Percentiles rank a stretch among this genome's conserved stretches.
phyloP scores from a whole-genome alignment of 2,797 vertebrate species.

The Hozukius guyotensis region DNA sequence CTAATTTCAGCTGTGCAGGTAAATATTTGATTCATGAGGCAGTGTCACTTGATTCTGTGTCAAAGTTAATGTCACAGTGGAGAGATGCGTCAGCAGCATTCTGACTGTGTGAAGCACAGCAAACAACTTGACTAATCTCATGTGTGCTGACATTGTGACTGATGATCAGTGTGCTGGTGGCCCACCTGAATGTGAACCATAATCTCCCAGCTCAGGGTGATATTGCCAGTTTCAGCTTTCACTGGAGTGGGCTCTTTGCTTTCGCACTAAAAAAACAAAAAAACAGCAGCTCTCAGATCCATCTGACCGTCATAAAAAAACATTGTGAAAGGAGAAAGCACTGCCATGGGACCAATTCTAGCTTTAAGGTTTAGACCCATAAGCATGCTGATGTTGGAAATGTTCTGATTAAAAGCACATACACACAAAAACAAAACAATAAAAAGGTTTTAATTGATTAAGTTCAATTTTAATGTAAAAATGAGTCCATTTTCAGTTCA shows the following conservation, averaged over 20 bases:
- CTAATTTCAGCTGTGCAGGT: slow-evolving; percentile 49
- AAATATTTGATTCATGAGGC: slow-evolving; percentile 66
- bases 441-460: slow-evolving; percentile 29
- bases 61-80: slow-evolving; percentile 65
- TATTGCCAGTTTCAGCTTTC: slow-evolving; percentile 63
- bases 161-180: slow-evolving; percentile 72
- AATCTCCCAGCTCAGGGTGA: slow-evolving; percentile 68
- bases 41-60: slow-evolving; percentile 40
- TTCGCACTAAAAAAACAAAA: slow-evolving; percentile 25
- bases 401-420: slow-evolving; percentile 49
- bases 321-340: slow-evolving; percentile 31
- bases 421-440: slow-evolving; percentile 33
- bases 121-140: slow-evolving; percentile 74
- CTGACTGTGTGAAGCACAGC: slow-evolving; percentile 60
- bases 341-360: slow-evolving; percentile 57
- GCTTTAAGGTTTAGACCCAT: slow-evolving; percentile 40
- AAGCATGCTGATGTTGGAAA: slow-evolving; percentile 36
- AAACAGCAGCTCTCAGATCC: slow-evolving; percentile 36
- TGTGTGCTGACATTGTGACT: slow-evolving; percentile 75
- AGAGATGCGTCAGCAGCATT: slow-evolving; percentile 71
- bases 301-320: slow-evolving; percentile 56
- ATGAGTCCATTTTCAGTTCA: slow-evolving; percentile 3
- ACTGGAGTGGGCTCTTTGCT: slow-evolving; percentile 55
- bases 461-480: slow-evolving; percentile 10
- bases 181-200: slow-evolving; percentile 71